Evolutionary conservation across 2,888 invertebrate species (phyloP).

Genomic region (Lampropteryx suffumata): DNA sequence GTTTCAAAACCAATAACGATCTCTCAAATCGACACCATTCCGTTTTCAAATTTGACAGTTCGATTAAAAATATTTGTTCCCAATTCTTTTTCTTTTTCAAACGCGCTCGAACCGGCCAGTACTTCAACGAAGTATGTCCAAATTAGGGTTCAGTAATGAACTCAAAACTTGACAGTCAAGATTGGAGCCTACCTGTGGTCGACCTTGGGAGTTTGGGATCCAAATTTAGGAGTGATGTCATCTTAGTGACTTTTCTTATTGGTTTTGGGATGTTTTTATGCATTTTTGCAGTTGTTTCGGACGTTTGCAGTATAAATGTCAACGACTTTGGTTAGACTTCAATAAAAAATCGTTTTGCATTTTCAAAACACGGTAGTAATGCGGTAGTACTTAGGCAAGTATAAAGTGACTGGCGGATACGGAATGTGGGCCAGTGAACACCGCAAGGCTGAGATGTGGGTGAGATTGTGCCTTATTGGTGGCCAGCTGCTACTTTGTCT

Average conservation of each 20-base stretch:
- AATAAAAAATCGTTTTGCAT: not conserved
- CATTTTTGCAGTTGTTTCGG: constrained; percentile 18
- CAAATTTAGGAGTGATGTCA: constrained; percentile 40
- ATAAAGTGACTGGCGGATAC: constrained; percentile 16
- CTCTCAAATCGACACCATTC: constrained; percentile 32
- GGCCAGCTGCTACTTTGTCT: constrained; percentile 3
- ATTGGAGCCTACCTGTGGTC: constrained; percentile 21
- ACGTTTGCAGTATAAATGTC: constrained; percentile 22
- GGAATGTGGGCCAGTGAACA: constrained; percentile 46
- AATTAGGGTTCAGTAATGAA: constrained; percentile 44
- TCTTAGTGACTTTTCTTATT: constrained; percentile 22
- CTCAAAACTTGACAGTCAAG: constrained; percentile 35
- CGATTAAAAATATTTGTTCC: constrained; percentile 33
- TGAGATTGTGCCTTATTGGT: constrained; percentile 13
- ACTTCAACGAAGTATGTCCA: constrained; percentile 19
- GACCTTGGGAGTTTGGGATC: constrained; percentile 38
- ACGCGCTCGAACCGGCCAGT: constrained; percentile 11
- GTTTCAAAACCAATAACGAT: constrained; percentile 31
- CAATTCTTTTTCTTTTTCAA: constrained; percentile 19
- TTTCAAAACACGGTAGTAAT: not conserved
- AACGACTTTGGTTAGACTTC: constrained; percentile 17
- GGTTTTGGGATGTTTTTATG: constrained; percentile 21
- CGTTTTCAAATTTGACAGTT: constrained; percentile 34
- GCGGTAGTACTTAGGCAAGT: constrained; percentile 13
- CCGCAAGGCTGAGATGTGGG: constrained; percentile 48